These are phyloP conservation scores for Anguilla megastoma DNA, from an alignment of 2,797 vertebrate species.

Conservation along the genomic window DNA sequence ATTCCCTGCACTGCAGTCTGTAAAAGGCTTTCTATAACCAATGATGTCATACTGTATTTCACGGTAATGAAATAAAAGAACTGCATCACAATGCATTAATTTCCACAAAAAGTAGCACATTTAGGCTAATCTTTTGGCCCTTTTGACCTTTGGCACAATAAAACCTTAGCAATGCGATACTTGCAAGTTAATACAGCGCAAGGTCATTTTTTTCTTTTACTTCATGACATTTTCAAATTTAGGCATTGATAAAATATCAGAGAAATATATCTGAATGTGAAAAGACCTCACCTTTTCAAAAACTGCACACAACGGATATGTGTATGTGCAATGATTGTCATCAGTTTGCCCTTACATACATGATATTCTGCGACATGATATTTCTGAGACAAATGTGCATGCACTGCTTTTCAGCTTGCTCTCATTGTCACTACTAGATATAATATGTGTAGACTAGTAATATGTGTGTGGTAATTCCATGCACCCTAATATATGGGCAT, in stretches of 20 bases:
- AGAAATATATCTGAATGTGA: background rate
- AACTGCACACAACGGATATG: background rate
- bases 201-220: background rate
- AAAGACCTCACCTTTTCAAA: background rate
- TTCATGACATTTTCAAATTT: background rate
- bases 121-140: background rate
- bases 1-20: background rate
- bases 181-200: background rate
- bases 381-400: background rate
- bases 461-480: background rate
- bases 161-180: constrained; percentile 1
- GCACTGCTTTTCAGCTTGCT: background rate
- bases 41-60: constrained; percentile 18
- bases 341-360: background rate
- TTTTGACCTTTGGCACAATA: background rate
- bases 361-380: background rate
- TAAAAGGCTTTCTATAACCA: background rate
- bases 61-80: background rate
- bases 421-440: background rate
- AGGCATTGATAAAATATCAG: background rate
- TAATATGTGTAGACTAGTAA: too few species aligned
- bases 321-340: background rate
- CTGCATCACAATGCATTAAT: background rate
- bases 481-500: background rate
- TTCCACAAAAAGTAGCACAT: background rate